These are phyloP conservation scores for Lagopus leucura DNA, from an alignment of 2,113 vertebrate species.

Conservation along the genomic window DNA sequence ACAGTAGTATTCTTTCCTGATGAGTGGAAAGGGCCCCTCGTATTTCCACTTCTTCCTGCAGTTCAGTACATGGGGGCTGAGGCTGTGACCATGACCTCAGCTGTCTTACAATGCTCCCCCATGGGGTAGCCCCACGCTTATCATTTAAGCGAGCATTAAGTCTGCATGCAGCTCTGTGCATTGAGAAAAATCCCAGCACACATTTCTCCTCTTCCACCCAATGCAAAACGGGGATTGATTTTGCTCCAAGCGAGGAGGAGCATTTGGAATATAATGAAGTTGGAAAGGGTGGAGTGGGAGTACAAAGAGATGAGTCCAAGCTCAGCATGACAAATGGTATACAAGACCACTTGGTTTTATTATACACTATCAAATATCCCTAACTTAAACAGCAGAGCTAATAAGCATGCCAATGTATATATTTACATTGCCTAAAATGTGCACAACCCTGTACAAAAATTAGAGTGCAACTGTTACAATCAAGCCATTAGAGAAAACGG, in stretches of 20 bases:
- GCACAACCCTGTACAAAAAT: constrained; percentile 62
- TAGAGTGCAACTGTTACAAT: constrained; percentile 66
- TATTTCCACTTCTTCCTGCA: constrained; percentile 52
- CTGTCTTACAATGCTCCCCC: constrained; percentile 22
- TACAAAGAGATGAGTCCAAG: constrained; percentile 73
- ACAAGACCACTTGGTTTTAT: constrained; percentile 68
- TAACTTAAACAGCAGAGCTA: constrained; percentile 67
- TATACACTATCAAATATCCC: constrained; percentile 68
- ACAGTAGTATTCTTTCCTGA: constrained; percentile 41
- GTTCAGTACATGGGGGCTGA: constrained; percentile 20
- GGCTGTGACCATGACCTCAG: constrained; percentile 67
- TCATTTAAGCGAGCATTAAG: constrained; percentile 45
- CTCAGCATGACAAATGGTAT: constrained; percentile 72
- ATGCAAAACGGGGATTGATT: constrained; percentile 48
- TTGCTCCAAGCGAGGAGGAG: constrained; percentile 67
- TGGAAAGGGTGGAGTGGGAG: constrained; percentile 71
- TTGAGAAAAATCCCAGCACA: constrained; percentile 49
- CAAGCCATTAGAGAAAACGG: constrained; percentile 65
- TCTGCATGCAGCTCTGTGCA: constrained; percentile 53
- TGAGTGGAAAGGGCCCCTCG: constrained; percentile 48
- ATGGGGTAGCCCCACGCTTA: constrained; percentile 42
- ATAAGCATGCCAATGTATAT: constrained; percentile 71
- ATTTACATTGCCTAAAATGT: constrained; percentile 72
- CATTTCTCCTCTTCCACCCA: constrained; percentile 64
- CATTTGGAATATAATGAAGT: constrained; percentile 71